Evolutionary conservation across 2,888 invertebrate genomes (phyloP), one percentile per base, ranked within the genome.

Genomic region (Pachliopta kotzebuea): DNA sequence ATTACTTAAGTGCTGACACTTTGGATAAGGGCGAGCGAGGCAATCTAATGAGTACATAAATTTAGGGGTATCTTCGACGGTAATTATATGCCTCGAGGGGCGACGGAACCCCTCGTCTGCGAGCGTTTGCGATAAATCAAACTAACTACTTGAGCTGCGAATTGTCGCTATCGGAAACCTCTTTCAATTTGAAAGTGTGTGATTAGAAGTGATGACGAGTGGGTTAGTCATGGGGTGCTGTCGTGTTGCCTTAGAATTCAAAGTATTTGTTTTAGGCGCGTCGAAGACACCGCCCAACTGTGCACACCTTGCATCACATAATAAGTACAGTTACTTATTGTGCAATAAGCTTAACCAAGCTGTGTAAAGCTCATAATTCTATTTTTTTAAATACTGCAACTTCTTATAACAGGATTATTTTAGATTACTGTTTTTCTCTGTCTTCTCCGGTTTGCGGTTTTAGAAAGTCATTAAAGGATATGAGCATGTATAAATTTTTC

Each of bases 61-160:
- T 37, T 42, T 55, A 45, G 54, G 62, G 60, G 60, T 74, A 74
- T 74, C 71, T 74, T 69, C 59, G 76, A 71, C 72, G 76, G 79
- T 84, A 84, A 85, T 83, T 80, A 77, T 79, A 70, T 75, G 77
- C 75, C 78, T 82, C 85, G 78, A 76, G 73, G 74, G 80, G 79
- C 74, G 74, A 74, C 71, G 71, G 69, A 77, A 74, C 65, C 65
- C 71, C 75, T 74, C 62, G 60, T 29, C 20, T 58, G 50, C 75
- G 77, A 78, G 73, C 72, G 73, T 70, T 73, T 66, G 73, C 71
- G 71, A 85, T 88, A 88, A 86, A 88, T 89, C 84, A 86, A 76
- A 76, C 73, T 84, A 85, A 85, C 76, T 77, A 74, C 75, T 74
- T 70, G 72, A 73, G 75, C 76, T 74, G 73, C 70, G 72, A 70